phyloP scores from a whole-genome alignment of 2,113 vertebrate species.

The Ophiodon elongatus region DNA sequence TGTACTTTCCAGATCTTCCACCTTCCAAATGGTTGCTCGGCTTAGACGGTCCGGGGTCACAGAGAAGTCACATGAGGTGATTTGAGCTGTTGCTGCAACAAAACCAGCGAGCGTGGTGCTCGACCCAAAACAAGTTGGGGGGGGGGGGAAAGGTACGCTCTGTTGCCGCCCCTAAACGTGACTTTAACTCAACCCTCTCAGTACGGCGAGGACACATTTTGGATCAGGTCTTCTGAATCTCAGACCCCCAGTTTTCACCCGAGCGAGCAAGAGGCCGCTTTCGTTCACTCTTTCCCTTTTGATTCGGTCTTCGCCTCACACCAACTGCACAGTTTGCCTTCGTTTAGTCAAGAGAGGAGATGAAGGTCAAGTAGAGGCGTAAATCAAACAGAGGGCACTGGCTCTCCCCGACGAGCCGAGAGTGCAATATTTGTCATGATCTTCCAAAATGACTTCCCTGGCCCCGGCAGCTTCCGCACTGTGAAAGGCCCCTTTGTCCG shows the following conservation, averaged over 20 bases:
- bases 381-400: slow-evolving; percentile 71
- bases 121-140: slow-evolving; percentile 41
- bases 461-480: slow-evolving; percentile 61
- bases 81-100: slow-evolving; percentile 76
- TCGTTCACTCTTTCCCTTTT: slow-evolving; percentile 26
- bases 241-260: not conserved
- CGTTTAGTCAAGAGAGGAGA: slow-evolving; percentile 43
- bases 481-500: slow-evolving; percentile 80
- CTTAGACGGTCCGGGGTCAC: slow-evolving; percentile 63
- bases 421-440: slow-evolving; percentile 84
- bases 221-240: slow-evolving; percentile 5
- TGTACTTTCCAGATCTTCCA: slow-evolving; percentile 70
- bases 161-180: not conserved
- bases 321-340: slow-evolving; percentile 40
- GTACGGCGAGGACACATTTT: too few relatives aligned
- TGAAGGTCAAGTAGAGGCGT: slow-evolving; percentile 49
- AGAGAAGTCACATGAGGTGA: slow-evolving; percentile 73
- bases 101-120: slow-evolving; percentile 25
- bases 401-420: slow-evolving; percentile 55
- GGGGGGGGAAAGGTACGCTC: not conserved
- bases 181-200: too few relatives aligned
- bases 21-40: slow-evolving; percentile 45
- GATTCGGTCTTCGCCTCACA: slow-evolving; percentile 34
- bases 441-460: slow-evolving; percentile 76
- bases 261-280: slow-evolving; percentile 2